Evolutionary conservation across 2,113 vertebrate genomes (phyloP), one percentile per base, ranked within the genome.

Genomic region (Ammodytes dubius): DNA sequence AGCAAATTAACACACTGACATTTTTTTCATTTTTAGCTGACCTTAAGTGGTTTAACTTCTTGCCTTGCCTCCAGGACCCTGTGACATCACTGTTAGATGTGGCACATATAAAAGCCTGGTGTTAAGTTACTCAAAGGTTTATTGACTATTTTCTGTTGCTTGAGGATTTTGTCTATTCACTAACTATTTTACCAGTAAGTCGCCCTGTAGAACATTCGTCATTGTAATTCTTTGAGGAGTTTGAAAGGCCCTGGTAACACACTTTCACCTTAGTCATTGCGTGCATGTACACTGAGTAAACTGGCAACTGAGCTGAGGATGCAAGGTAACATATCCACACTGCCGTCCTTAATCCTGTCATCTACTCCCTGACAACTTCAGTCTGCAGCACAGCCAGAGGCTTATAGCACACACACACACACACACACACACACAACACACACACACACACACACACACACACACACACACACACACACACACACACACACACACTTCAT

Each of bases 341-440:
- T 65, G 64, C 84, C 87, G 89, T 54, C 39, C 39, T 65, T 56
- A 81, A 63, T 87, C 64, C 50, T 60, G 43, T 74, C 70, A 67
- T 45, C 35, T 13, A 50, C 60, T 84, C n/a, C 68, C 46, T 70
- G 80, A 83, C 81, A 77, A 54, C 50, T 52, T 46, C 47, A 77
- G 13, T 57, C 71, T 59, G 45, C 52, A 73, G 42, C 39, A 53
- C 12, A 64, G 74, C 54, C 37, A 75, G 59, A 61, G 11, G 7
- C 39, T 15, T 40, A 84, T 12, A 39, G 2, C 54, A 46, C 54
- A 58, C 67, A 59, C 68, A 46, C 74, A 59, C 66, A 49, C 46
- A 49, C 37, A 83, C 45, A 50, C 67, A 66, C 70, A 47, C 45
- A 53, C 50, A 14, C 70, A 67, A 59, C 40, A 4, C 61, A 68